These are phyloP conservation scores for Ametastegia equiseti DNA, from an alignment of 2,888 invertebrate genomes.

Conservation along the genomic window DNA sequence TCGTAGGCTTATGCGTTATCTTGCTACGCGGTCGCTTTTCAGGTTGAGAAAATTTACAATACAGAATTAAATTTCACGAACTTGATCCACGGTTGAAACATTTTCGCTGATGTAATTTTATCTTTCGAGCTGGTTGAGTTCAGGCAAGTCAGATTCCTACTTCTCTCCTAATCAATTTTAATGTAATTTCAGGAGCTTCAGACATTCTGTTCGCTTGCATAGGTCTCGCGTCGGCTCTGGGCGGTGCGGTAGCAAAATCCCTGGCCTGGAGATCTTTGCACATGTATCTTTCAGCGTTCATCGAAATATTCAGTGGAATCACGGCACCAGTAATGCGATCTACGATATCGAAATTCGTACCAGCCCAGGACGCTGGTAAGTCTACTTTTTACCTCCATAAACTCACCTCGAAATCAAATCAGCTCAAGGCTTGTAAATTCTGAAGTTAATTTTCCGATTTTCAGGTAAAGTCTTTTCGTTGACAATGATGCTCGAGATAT, in stretches of 20 bases:
- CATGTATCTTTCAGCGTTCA: slow-evolving; percentile 74
- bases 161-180: not conserved
- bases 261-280: slow-evolving; percentile 68
- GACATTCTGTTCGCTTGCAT: slow-evolving; percentile 61
- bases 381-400: not conserved
- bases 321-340: slow-evolving; percentile 80
- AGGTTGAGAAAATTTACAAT: no score
- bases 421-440: not conserved
- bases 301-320: slow-evolving; percentile 78
- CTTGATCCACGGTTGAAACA: not conserved
- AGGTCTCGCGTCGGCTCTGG: slow-evolving; percentile 50
- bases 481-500: slow-evolving; percentile 82
- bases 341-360: slow-evolving; percentile 80
- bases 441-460: slow-evolving; percentile 47
- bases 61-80: no score
- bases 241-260: slow-evolving; percentile 57
- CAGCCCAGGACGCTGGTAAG: slow-evolving; percentile 79
- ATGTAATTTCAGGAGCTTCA: slow-evolving; percentile 55
- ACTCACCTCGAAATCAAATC: no score
- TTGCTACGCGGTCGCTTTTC: slow-evolving; percentile 73
- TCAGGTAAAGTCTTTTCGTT: slow-evolving; percentile 84
- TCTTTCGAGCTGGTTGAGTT: not conserved
- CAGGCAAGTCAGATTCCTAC: not conserved
- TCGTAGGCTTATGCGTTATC: slow-evolving; percentile 80
- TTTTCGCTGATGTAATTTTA: not conserved